Base-by-base conservation (phyloP, 2,113 vertebrate species). In the Syrrhaptes paradoxus region DNA sequence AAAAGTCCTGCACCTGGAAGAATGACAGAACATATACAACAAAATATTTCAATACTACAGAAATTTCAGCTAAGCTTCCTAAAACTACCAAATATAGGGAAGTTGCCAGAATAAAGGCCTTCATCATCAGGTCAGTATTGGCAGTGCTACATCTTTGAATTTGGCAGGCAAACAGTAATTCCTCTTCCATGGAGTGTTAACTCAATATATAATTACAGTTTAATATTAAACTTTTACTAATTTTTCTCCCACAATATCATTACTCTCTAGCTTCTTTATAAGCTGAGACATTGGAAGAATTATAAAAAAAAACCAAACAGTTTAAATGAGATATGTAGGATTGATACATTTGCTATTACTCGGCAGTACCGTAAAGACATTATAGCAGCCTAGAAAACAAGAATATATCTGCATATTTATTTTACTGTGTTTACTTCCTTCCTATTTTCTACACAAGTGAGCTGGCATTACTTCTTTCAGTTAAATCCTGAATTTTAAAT, bases 401-500 rank as follows among this genome's bases (percentile, higher is more conserved):
- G 41, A 92, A 82, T n/a, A 65, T 15, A 91, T 73, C 78, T 76
- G 36, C 62, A 46, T 94, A 70, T 38, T 83, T 80, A 86, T 93
- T 84, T 90, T 46, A 95, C 66, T 70, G 0, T 62, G 59, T 77
- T 94, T 88, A 86, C 38, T 76, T 90, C 58, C 85, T 70, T 61
- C 46, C 46, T 72, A 85, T 80, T 94, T 84, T 51, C 65, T 80
- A 59, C 41, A 86, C 29, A 43, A 88, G 55, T 18, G 43, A 87
- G 67, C 54, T 93, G 52, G 71, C 77, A 73, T 87, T 85, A 79
- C 32, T 67, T 66, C 93, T 94, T 94, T 76, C 61, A 92, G 54
- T 78, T 86, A 93, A 96, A 93, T 63, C 15, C 45, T 38, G 36
- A 71, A 63, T 90, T 93, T 93, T 89, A 95, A 93, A 38, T 80